Evolutionary conservation across 2,797 vertebrate genomes (phyloP).

Genomic region (Acrossocheilus fasciatus): DNA sequence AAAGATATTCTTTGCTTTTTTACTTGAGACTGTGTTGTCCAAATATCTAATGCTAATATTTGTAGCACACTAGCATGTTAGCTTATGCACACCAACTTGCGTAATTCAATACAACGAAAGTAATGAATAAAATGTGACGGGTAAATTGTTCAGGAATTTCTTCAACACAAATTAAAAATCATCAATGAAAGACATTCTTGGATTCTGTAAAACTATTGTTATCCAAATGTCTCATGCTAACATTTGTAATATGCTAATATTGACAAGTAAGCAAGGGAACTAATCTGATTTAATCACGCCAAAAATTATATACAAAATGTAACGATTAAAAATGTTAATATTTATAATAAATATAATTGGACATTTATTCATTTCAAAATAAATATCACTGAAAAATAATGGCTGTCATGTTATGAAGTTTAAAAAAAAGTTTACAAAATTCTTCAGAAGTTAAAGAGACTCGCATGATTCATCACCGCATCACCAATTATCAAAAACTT

Average conservation of each 20-base stretch:
- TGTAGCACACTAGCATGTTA: background rate
- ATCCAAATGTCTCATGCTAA: background rate
- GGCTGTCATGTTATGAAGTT: background rate
- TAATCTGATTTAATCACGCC: background rate
- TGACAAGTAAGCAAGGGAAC: background rate
- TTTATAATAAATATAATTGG: background rate
- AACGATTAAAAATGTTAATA: background rate
- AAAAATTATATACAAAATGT: background rate
- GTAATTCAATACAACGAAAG: background rate
- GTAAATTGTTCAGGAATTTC: background rate
- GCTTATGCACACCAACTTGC: background rate
- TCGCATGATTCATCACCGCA: background rate
- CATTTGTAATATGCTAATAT: background rate
- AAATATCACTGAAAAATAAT: background rate
- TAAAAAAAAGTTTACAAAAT: background rate
- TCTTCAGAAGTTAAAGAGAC: background rate
- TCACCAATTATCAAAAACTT: background rate
- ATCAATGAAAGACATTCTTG: background rate
- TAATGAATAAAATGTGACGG: background rate
- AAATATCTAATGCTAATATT: background rate
- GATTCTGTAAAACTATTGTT: background rate
- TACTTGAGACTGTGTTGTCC: background rate
- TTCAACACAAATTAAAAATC: background rate
- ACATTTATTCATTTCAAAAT: no score
- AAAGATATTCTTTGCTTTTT: background rate